Base-by-base conservation (phyloP, 2,888 invertebrate species). In the Rhagonycha lutea region DNA sequence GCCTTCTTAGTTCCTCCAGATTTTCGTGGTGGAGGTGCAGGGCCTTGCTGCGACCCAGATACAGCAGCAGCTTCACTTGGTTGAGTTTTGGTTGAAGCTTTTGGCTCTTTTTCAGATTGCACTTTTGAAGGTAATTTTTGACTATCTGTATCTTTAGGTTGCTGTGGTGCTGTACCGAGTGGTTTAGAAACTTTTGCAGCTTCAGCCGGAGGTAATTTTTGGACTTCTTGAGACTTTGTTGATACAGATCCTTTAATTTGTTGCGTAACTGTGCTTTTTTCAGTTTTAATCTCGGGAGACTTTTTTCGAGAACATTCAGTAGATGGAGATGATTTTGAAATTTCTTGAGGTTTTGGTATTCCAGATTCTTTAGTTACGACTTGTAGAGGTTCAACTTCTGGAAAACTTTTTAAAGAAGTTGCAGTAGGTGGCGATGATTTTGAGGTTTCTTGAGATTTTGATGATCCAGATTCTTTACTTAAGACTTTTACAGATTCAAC, bases 11-110 rank as follows among this genome's bases (percentile, higher is more conserved):
- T 24, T 69, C 68, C 68, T 12, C 68, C 68, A 63, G 75, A 90
- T 86, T 90, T 90, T 80, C 90, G 88, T 79, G 90, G 90, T 81
- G 90, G 90, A 80, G 90, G 90, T 72, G 90, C 89, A 61, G 90
- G 90, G 74, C 88, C 87, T 24, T 88, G 89, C 11, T 23, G 24
- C 65, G 83, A 79, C 14, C 74, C 76, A 62, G 69, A n/a, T 69
- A 76, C 62, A 24, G 68, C 69, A 14, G 63, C 28, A 28, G 69
- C 72, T 62, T 74, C 65, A 12, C 75, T 72, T 67, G 80, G 69
- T 68, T 74, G 77, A 69, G 78, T 24, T 14, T 76, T 61, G 24
- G 74, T 14, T 11, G 69, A 24, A 65, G 72, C 23, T 61, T 47
- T 23, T 23, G 61, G 4, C 61, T 67, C 23, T 29, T 63, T 29